These are phyloP conservation scores for Vanessa tameamea DNA, from an alignment of 1,140 invertebrate species.

Conservation along the genomic window DNA sequence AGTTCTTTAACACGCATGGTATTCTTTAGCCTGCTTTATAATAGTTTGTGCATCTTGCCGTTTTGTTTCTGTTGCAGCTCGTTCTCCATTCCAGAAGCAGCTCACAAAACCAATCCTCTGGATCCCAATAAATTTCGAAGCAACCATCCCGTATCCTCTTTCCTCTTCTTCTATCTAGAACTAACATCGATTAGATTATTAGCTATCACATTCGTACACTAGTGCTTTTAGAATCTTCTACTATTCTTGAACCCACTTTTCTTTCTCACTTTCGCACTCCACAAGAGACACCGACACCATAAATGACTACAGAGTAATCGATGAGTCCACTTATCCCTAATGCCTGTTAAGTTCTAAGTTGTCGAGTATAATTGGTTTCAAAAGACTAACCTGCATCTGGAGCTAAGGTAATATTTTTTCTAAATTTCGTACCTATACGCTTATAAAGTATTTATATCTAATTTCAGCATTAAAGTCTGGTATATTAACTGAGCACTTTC, in stretches of 20 bases:
- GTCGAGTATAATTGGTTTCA: slow-evolving; percentile 42
- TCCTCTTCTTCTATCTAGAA: slow-evolving; percentile 23
- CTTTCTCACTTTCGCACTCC: slow-evolving; percentile 29
- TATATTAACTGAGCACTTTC: slow-evolving; percentile 34
- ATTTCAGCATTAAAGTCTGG: slow-evolving; percentile 29
- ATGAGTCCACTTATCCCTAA: slow-evolving; percentile 16
- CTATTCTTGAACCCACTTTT: not conserved
- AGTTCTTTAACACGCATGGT: slow-evolving; percentile 48
- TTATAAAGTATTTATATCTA: slow-evolving; percentile 1
- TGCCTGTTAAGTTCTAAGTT: slow-evolving; percentile 35
- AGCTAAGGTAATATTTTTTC: slow-evolving; percentile 66
- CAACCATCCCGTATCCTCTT: slow-evolving; percentile 19
- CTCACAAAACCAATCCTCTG: slow-evolving; percentile 61
- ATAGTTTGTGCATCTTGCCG: slow-evolving; percentile 75
- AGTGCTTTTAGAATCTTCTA: slow-evolving; percentile 16
- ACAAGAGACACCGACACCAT: slow-evolving; percentile 27
- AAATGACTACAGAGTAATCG: not conserved
- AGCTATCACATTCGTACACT: slow-evolving; percentile 11
- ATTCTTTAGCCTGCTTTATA: slow-evolving; percentile 52
- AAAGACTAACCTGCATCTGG: slow-evolving; percentile 56
- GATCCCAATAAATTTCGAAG: slow-evolving; percentile 50
- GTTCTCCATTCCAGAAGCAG: slow-evolving; percentile 69
- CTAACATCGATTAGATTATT: not conserved
- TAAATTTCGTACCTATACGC: slow-evolving; percentile 21
- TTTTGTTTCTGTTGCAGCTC: slow-evolving; percentile 77